phyloP scores from a whole-genome alignment of 2,797 vertebrate genomes.

The Lagodon rhomboides region DNA sequence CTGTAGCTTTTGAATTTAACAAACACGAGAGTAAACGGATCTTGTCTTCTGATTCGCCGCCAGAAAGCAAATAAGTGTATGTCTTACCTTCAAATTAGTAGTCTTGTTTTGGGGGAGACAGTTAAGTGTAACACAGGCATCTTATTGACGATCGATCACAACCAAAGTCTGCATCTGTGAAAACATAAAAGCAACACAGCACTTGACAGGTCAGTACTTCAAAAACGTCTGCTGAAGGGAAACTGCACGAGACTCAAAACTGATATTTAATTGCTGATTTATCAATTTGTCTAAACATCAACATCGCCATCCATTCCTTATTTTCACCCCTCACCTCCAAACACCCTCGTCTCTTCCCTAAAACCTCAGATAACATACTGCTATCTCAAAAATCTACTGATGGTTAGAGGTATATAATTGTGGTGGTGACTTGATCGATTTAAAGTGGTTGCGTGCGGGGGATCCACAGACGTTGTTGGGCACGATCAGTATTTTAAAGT shows the following conservation, averaged over 20 bases:
- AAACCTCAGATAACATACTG: slow-evolving; percentile 67
- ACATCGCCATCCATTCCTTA: slow-evolving; percentile 61
- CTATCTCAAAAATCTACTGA: slow-evolving; percentile 68
- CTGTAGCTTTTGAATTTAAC: background rate
- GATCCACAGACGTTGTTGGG: slow-evolving; percentile 56
- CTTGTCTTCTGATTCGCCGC: background rate
- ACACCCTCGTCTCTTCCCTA: slow-evolving; percentile 38
- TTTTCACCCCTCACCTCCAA: slow-evolving; percentile 56
- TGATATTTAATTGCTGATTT: slow-evolving; percentile 62
- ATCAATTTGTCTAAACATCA: slow-evolving; percentile 70
- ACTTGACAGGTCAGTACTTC: too few species aligned
- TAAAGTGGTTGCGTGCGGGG: slow-evolving; percentile 22
- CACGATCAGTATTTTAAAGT: background rate
- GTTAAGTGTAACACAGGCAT: background rate
- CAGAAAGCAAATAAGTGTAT: background rate
- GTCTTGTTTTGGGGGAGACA: background rate
- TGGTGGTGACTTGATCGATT: slow-evolving; percentile 57
- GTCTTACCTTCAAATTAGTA: background rate
- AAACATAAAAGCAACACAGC: background rate
- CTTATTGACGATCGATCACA: background rate
- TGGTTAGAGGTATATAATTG: slow-evolving; percentile 44
- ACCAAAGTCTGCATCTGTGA: background rate
- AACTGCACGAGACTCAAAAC: slow-evolving; percentile 81
- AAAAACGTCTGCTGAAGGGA: slow-evolving; percentile 36
- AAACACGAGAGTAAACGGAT: background rate